These are phyloP conservation scores for Aphelocoma coerulescens DNA, from an alignment of 2,113 vertebrate genomes.

Conservation along the genomic window DNA sequence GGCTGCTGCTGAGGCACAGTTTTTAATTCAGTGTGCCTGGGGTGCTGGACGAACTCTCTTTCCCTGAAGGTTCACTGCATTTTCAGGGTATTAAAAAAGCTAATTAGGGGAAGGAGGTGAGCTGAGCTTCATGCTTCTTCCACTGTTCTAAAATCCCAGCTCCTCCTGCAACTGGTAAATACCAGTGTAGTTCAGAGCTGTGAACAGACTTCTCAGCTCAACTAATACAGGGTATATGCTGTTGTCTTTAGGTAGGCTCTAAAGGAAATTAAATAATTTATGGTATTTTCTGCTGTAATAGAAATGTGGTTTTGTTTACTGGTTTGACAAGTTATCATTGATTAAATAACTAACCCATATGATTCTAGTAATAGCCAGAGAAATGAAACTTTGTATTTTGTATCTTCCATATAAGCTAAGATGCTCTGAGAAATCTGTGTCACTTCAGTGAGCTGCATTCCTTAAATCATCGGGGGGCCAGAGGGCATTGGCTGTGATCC, in stretches of 20 bases:
- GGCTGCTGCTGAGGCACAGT: not conserved
- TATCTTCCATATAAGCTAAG: not conserved
- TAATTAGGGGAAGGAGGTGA: not conserved
- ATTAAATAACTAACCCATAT: not conserved
- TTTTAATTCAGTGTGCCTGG: not conserved
- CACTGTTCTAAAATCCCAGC: not conserved
- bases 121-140: not conserved
- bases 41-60: not conserved
- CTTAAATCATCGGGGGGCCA: not conserved
- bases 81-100: not conserved
- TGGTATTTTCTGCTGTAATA: not conserved
- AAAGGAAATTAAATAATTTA: not conserved
- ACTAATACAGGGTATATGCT: not conserved
- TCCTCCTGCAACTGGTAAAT: not conserved
- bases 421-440: not conserved
- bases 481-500: not conserved
- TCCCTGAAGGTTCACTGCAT: not conserved
- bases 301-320: not conserved
- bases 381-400: not conserved
- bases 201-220: not conserved
- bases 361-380: not conserved
- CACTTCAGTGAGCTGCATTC: not conserved
- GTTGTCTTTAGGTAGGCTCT: not conserved
- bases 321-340: not conserved
- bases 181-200: not conserved